Evolutionary conservation across 2,797 vertebrate genomes (phyloP), one percentile per base, ranked within the genome.

Genomic region (Mormyrus proboscirostris): DNA sequence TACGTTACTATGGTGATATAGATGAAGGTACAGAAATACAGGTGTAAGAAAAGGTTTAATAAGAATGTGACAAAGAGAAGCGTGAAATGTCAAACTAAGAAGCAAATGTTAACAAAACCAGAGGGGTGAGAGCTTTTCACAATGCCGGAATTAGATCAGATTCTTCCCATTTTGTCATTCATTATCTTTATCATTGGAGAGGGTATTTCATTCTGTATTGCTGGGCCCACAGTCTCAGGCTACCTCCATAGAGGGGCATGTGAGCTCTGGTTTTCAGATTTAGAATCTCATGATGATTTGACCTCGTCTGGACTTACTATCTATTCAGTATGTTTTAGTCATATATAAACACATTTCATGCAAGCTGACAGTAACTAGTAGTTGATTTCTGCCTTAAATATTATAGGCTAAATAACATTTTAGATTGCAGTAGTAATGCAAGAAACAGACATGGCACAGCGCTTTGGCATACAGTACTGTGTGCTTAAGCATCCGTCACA

Each of bases 11-110:
- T 79, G 73, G 73, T 79, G 73, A 79, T 44, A n/a, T 14, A 19
- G 73, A 6, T 79, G 41, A 79, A 44, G 73, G 73, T 79, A n/a
- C 73, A 79, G 38, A 79, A 79, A 79, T 79, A 79, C 73, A 79
- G 73, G 73, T 79, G 73, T 79, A 41, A 79, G 73, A 79, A 41
- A 44, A 79, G 73, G 44, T 79, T 79, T 41, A 79, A 79, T 79
- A 79, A 41, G 16, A 44, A 44, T 19, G 41, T 79, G 73, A 73
- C 29, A 73, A 73, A 73, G 59, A 65, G 22, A 65, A 65, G 65
- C 12, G 65, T 73, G 29, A 73, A 79, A 79, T 79, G 41, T 79
- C 41, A 44, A 79, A 79, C 16, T 79, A 44, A 79, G 73, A 79
- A 79, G 65, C 73, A 41, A 8, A 79, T 79, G 38, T 38, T 79